Evolutionary conservation across 2,113 vertebrate genomes (phyloP).

Genomic region (Hippocampus zosterae): DNA sequence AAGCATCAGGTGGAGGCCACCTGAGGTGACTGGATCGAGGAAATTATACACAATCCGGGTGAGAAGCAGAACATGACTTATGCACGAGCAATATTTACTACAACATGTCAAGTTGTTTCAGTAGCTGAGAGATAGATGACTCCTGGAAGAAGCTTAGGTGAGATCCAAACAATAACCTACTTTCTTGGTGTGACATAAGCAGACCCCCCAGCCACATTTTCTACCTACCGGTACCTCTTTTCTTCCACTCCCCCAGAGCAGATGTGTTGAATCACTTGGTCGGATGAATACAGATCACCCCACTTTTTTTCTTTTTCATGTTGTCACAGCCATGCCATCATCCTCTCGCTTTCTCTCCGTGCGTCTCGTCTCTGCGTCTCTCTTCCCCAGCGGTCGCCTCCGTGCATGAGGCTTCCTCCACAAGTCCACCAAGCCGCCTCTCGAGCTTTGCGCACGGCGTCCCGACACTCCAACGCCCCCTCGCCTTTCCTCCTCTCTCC

Average conservation of each 20-base stretch:
- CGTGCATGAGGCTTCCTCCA: slow-evolving; percentile 54
- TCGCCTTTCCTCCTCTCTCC: slow-evolving; percentile 31
- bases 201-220: slow-evolving; percentile 54
- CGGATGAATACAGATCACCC: slow-evolving; percentile 62
- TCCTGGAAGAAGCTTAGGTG: slow-evolving; percentile 33
- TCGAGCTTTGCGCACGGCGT: slow-evolving; percentile 34
- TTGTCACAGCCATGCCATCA: slow-evolving; percentile 70
- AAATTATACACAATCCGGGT: slow-evolving; percentile 7
- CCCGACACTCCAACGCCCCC: neutral
- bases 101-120: slow-evolving; percentile 50
- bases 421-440: slow-evolving; percentile 50
- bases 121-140: slow-evolving; percentile 25
- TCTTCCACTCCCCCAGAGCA: slow-evolving; percentile 64
- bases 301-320: slow-evolving; percentile 80
- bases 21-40: neutral
- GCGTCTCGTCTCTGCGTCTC: neutral
- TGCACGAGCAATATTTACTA: slow-evolving; percentile 38
- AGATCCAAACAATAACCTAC: slow-evolving; percentile 59
- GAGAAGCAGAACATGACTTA: neutral
- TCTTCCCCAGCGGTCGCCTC: slow-evolving; percentile 20
- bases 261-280: slow-evolving; percentile 65
- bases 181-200: slow-evolving; percentile 60
- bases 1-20: slow-evolving; percentile 15
- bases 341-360: slow-evolving; percentile 24
- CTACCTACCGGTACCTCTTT: slow-evolving; percentile 52